phyloP scores from a whole-genome alignment of 1,140 invertebrate species.

The Eupeodes corollae region DNA sequence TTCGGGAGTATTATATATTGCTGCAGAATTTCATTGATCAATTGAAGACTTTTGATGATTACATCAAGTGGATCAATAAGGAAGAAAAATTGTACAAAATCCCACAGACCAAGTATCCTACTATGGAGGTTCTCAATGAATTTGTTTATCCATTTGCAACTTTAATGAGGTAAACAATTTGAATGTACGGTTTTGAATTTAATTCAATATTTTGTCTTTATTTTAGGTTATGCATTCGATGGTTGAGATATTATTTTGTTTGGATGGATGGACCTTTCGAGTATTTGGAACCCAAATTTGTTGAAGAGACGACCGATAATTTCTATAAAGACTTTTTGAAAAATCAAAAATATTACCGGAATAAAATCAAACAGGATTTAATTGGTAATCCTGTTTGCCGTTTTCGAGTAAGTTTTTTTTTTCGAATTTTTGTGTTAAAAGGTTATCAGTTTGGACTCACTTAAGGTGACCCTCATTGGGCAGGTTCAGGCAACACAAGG shows the following conservation, averaged over 20 bases:
- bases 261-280: slow-evolving; percentile 89
- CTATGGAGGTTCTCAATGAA: slow-evolving; percentile 60
- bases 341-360: slow-evolving; percentile 68
- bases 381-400: slow-evolving; percentile 50
- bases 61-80: slow-evolving; percentile 75
- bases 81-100: slow-evolving; percentile 81
- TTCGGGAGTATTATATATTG: slow-evolving; percentile 53
- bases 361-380: slow-evolving; percentile 63
- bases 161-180: slow-evolving; percentile 45
- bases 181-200: too few relatives aligned
- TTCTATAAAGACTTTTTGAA: slow-evolving; percentile 63
- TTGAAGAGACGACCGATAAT: slow-evolving; percentile 60
- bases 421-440: not conserved
- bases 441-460: not conserved
- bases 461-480: not conserved
- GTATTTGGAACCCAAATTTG: slow-evolving; percentile 58
- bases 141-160: slow-evolving; percentile 57
- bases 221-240: slow-evolving; percentile 47
- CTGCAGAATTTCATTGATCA: slow-evolving; percentile 61
- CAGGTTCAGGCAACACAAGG: too few relatives aligned
- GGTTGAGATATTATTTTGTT: slow-evolving; percentile 68
- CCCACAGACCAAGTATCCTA: slow-evolving; percentile 56
- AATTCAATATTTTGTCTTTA: not conserved
- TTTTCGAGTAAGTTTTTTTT: slow-evolving; percentile 40
- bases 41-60: slow-evolving; percentile 58